phyloP scores from a whole-genome alignment of 2,113 vertebrate genomes.

The Fukomys damarensis region DNA sequence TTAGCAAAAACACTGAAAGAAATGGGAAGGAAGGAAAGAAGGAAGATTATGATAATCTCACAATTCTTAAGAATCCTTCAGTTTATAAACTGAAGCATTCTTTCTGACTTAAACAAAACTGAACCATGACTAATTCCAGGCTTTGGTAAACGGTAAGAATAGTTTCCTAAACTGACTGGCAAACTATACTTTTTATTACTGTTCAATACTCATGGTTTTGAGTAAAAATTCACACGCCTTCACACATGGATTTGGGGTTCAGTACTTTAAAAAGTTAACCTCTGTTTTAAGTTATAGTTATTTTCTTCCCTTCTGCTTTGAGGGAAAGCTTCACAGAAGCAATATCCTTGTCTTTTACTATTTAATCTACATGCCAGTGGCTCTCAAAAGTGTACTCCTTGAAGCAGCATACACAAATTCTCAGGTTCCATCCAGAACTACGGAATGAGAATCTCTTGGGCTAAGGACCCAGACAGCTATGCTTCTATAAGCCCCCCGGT shows the following conservation, averaged over 20 bases:
- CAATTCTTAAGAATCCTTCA: constrained; percentile 27
- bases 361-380: neutral
- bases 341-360: neutral
- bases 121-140: neutral
- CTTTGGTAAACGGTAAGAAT: constrained; percentile 34
- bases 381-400: neutral
- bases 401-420: neutral
- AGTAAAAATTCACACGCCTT: neutral
- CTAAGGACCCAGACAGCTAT: neutral
- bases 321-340: neutral
- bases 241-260: neutral
- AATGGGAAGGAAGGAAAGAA: neutral
- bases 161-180: constrained; percentile 34
- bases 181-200: constrained; percentile 19
- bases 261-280: neutral
- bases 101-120: constrained; percentile 4
- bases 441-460: neutral
- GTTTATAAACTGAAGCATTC: constrained; percentile 45
- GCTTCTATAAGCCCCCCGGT: constrained; percentile 13
- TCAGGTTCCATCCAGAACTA: neutral
- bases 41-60: neutral
- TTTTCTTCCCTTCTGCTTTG: neutral
- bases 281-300: neutral
- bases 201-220: constrained; percentile 35
- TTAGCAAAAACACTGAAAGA: constrained; percentile 1